Percentiles rank a stretch among this genome's conserved stretches.
phyloP scores from a whole-genome alignment of 2,113 vertebrate genomes.

The Apaloderma vittatum region DNA sequence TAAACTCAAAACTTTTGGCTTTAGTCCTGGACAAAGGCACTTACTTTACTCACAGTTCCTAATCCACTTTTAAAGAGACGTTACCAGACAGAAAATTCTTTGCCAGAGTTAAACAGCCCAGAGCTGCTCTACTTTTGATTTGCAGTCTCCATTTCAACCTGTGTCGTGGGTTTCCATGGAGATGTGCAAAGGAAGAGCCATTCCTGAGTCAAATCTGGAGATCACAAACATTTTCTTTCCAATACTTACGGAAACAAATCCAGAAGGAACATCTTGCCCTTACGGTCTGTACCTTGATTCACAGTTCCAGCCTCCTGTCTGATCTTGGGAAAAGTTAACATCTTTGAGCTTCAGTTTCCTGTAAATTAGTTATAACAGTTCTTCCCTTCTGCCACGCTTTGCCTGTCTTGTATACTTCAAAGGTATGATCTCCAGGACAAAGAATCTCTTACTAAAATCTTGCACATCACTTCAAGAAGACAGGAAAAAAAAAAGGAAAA shows the following conservation, averaged over 20 bases:
- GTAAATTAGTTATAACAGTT: slow-evolving; percentile 29
- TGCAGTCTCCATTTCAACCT: background rate
- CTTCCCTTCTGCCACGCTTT: background rate
- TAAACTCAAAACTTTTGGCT: background rate
- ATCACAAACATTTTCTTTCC: slow-evolving; percentile 21
- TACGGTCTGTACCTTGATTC: background rate
- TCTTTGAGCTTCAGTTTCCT: background rate
- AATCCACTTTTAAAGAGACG: background rate
- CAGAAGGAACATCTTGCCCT: slow-evolving; percentile 24
- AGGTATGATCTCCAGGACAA: background rate
- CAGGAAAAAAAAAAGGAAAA: no score
- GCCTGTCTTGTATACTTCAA: slow-evolving; percentile 29
- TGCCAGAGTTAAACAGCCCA: background rate
- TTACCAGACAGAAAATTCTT: background rate
- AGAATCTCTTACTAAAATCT: background rate
- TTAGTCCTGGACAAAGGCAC: background rate
- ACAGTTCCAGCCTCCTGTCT: background rate
- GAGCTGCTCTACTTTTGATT: background rate
- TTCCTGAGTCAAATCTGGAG: background rate
- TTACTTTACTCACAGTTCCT: background rate
- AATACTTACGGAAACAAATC: slow-evolving; percentile 42
- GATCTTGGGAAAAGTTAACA: slow-evolving; percentile 12
- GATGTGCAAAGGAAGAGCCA: slow-evolving; percentile 1
- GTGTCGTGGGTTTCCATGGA: slow-evolving; percentile 4
- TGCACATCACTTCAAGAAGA: background rate